Evolutionary conservation across 1,140 invertebrate species (phyloP).

Genomic region (Sinella curviseta): DNA sequence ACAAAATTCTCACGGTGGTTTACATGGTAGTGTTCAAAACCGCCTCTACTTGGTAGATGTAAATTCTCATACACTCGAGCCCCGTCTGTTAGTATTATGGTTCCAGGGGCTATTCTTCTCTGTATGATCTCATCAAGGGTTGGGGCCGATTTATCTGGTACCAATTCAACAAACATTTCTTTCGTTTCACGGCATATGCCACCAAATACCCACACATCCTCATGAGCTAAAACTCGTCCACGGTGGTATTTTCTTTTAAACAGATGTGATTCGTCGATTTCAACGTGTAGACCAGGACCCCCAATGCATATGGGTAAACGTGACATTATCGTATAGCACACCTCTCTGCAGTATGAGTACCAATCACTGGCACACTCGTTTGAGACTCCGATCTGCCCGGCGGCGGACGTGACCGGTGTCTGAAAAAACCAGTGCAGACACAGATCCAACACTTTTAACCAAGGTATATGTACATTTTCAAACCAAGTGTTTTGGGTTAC

Average conservation of each 20-base stretch:
- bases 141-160: conserved; percentile 21
- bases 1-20: conserved; percentile 36
- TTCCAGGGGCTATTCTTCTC: conserved; percentile 5
- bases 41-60: not conserved
- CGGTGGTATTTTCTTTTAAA: conserved; percentile 34
- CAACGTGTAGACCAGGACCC: conserved; percentile 3
- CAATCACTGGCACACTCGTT: conserved; percentile 28
- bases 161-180: conserved; percentile 29
- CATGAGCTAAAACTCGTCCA: conserved; percentile 25
- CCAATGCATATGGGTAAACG: conserved; percentile 30
- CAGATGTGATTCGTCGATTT: conserved; percentile 39
- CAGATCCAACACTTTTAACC: conserved; percentile 1
- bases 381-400: conserved; percentile 25
- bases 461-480: conserved; percentile 5
- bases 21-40: conserved; percentile 29
- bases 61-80: conserved; percentile 32
- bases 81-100: conserved; percentile 24
- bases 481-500: conserved; percentile 25
- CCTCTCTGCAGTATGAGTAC: conserved; percentile 30
- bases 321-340: not conserved
- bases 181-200: conserved; percentile 37
- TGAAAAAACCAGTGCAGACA: conserved; percentile 37
- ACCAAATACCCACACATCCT: conserved; percentile 41
- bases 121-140: conserved; percentile 33
- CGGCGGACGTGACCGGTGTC: conserved; percentile 16